Evolutionary conservation across 2,113 vertebrate species (phyloP), one percentile per base, ranked within the genome.

Genomic region (Mus spicilegus): DNA sequence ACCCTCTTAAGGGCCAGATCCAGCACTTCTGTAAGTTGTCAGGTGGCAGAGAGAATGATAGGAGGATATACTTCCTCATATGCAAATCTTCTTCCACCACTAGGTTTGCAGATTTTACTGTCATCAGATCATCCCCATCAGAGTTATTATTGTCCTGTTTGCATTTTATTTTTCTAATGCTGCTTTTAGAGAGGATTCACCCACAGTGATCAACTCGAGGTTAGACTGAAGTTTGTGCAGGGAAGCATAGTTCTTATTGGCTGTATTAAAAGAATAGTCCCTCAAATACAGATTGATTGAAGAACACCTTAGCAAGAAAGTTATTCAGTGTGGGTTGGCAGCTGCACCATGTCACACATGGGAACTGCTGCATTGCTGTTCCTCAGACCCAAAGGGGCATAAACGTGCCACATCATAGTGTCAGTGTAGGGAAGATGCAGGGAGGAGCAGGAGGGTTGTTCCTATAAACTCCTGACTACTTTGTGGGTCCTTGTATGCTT

Each of bases 321-420:
- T 14, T 26, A 5, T n/a, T 54, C 22, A 12, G 10, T 0, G 3
- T 56, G 19, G 1, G 10, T n/a, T 58, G 33, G 33, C 33, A 81
- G 19, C 33, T 13, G 2, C 19, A n/a, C 51, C 9, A 24, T 0
- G 1, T n/a, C 78, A 81, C 2, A 24, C 51, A 36, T 0, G 1
- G 0, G 77, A n/a, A 56, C 30, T 80, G 5, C 77, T 36, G 30
- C 30, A 36, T 80, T 33, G 1, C 30, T 20, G 4, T n/a, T 58
- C 19, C 33, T 58, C 36, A 46, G 78, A 7, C 10, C 36, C n/a
- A n/a, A 58, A 13, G 17, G 36, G 10, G 36, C 17, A 39, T 22
- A 36, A 26, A 5, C 10, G 58, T 3, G 30, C 30, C 2, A 80
- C 17, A 80, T 36, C 17, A 36, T 4, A 30, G 9, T 22, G 8